These are phyloP conservation scores for Hozukius guyotensis DNA, from an alignment of 2,797 vertebrate genomes.

Conservation along the genomic window DNA sequence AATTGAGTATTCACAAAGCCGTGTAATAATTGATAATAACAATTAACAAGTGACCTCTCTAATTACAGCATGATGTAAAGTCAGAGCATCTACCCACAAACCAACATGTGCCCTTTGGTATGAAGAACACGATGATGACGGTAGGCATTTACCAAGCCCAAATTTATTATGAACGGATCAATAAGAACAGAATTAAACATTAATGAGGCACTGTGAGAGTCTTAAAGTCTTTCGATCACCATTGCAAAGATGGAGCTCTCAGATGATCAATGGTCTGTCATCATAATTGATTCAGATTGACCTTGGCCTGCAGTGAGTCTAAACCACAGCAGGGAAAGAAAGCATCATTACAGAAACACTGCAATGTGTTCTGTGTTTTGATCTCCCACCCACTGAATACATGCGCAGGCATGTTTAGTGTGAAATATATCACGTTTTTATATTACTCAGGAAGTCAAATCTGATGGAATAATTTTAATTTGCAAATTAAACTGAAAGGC, in stretches of 20 bases:
- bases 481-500: conserved; percentile 15
- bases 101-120: conserved; percentile 13
- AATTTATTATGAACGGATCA: conserved; percentile 60
- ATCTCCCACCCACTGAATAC: background rate
- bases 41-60: background rate
- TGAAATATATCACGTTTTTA: conserved; percentile 28
- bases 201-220: conserved; percentile 68
- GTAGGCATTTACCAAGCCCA: conserved; percentile 46
- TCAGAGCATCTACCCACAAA: conserved; percentile 6
- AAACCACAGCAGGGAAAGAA: conserved; percentile 6
- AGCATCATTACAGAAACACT: conserved; percentile 4
- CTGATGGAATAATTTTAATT: conserved; percentile 25
- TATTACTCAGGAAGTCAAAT: conserved; percentile 13
- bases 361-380: conserved; percentile 1
- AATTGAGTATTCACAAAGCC: no score
- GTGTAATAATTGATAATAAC: background rate
- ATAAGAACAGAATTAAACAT: conserved; percentile 66
- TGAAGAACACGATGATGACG: conserved; percentile 22
- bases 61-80: background rate
- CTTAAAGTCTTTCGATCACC: conserved; percentile 65
- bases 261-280: conserved; percentile 69
- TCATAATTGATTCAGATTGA: conserved; percentile 68
- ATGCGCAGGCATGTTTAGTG: conserved; percentile 17
- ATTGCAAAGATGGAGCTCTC: conserved; percentile 52
- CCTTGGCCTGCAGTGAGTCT: conserved; percentile 55